Conservation (phyloP, 2,797 vertebrate species). For the Cossypha niveicapilla region DNA sequence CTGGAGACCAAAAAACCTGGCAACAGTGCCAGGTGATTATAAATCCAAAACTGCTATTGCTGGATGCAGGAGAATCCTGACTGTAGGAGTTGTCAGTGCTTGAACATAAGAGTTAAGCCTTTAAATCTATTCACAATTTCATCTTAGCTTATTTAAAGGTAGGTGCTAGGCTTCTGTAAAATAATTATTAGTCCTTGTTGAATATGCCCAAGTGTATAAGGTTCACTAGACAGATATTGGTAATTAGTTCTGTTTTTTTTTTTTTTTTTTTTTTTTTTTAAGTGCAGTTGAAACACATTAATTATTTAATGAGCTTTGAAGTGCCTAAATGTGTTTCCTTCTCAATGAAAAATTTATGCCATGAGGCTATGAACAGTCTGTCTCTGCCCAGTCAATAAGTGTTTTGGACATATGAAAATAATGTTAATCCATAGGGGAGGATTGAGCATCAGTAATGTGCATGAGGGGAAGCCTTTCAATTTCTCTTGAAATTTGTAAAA, state of each 20-base stretch:
- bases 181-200: not conserved
- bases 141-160: not conserved
- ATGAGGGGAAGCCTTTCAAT: not conserved
- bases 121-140: not conserved
- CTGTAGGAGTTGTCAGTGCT: not conserved
- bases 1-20: not conserved
- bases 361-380: not conserved
- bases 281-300: not conserved
- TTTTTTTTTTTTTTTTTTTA: not conserved
- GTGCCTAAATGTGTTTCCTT: not conserved
- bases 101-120: not conserved
- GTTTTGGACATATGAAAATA: not conserved
- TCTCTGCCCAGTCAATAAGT: not conserved
- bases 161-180: not conserved
- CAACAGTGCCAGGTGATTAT: not conserved
- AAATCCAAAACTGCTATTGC: not conserved
- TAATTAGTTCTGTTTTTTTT: not conserved
- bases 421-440: not conserved
- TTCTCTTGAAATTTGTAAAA: not conserved
- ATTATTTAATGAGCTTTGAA: conserved; percentile 50
- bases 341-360: conserved; percentile 9
- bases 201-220: not conserved
- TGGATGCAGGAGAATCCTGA: not conserved
- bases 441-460: not conserved
- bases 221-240: not conserved